Base-by-base conservation (phyloP, 2,888 invertebrate genomes). In the Anoncus sp. region DNA sequence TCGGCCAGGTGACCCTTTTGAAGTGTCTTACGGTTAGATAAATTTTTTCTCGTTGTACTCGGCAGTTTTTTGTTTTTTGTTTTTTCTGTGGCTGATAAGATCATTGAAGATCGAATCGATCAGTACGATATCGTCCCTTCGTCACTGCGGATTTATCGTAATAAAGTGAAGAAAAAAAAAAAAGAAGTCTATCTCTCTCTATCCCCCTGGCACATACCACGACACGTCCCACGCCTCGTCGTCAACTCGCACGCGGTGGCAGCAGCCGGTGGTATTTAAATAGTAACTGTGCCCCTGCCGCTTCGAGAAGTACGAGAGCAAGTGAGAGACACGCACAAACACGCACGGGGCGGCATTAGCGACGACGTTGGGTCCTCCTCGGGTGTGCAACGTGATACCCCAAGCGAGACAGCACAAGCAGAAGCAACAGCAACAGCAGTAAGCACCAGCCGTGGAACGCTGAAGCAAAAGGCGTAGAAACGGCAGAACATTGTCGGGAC, bases 321-420 rank as follows among this genome's bases (percentile, higher is more conserved):
- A 80, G 74, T 47, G 76, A 77, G 71, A 69, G 62, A 71, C 60
- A 79, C 57, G 63, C n/a, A n/a, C n/a, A 38, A 55, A 73, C 60
- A 71, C 74, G 75, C 74, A 72, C 75, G 65, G 51, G 69, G 51
- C 59, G 38, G 72, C 72, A 40, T 51, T 53, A 38, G 59, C 53
- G 67, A 66, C 65, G 51, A 45, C 59, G 55, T 47, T 75, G 75
- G 70, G 70, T 81, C 74, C 77, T 76, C 72, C 74, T 79, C 79
- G 73, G 71, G 53, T 71, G 81, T 81, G 85, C 82, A 85, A 85
- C 83, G 79, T 79, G 85, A 84, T 83, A 85, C 82, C 83, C 76
- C 75, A 59, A 75, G 51, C 78, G 78, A 67, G 71, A 40, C 71
- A 69, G 72, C 75, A 49, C 35, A 57, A 53, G 40, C 43, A 57